phyloP scores from a whole-genome alignment of 2,113 vertebrate genomes.

The Pituophis catenifer region DNA sequence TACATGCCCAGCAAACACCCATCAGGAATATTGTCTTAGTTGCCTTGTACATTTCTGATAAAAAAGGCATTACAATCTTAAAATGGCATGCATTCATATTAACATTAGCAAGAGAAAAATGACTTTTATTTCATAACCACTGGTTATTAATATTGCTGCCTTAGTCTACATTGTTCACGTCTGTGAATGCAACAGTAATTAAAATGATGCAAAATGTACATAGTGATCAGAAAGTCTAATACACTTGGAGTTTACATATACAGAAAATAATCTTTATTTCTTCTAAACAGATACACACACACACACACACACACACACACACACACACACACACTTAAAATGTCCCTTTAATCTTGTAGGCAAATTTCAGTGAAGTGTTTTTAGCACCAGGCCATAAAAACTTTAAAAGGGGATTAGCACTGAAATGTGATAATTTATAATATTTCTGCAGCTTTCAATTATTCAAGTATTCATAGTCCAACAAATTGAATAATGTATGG shows the following conservation, averaged over 20 bases:
- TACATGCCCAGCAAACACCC: not conserved
- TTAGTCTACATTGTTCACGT: slow-evolving; percentile 10
- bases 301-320: not conserved
- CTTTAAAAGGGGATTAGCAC: slow-evolving; percentile 66
- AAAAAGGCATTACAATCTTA: slow-evolving; percentile 32
- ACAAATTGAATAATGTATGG: slow-evolving; percentile 80
- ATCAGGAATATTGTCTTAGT: not conserved
- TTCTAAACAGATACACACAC: not conserved
- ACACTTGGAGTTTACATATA: slow-evolving; percentile 39
- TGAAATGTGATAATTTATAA: slow-evolving; percentile 74
- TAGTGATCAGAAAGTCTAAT: slow-evolving; percentile 51
- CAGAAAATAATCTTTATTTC: slow-evolving; percentile 53
- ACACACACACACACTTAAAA: not conserved
- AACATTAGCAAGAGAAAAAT: not conserved
- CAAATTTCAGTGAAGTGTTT: slow-evolving; percentile 66
- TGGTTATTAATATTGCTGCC: slow-evolving; percentile 32
- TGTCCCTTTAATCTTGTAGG: slow-evolving; percentile 60
- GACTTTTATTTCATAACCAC: slow-evolving; percentile 35
- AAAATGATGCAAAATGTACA: slow-evolving; percentile 58
- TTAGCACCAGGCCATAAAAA: slow-evolving; percentile 71
- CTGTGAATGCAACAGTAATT: slow-evolving; percentile 50
- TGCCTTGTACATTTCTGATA: not conserved
- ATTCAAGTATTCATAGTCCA: slow-evolving; percentile 74
- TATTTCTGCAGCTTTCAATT: slow-evolving; percentile 76
- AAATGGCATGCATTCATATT: not conserved